Base-by-base conservation (phyloP, 1,140 invertebrate genomes). In the Orussus abietinus region DNA sequence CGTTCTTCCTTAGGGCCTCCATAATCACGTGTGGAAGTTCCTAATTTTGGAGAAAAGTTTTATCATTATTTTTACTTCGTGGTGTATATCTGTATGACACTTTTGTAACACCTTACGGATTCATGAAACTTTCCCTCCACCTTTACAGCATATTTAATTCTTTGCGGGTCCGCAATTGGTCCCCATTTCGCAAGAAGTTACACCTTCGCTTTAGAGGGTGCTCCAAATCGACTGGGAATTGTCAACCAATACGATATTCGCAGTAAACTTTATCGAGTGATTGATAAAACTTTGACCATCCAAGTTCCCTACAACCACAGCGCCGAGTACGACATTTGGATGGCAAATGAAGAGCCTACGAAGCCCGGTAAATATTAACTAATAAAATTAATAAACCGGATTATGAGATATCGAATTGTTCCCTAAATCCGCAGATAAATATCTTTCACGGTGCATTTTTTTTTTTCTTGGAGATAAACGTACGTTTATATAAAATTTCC, bases 81-180 rank as follows among this genome's bases (percentile, higher is more conserved):
- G n/a, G n/a, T n/a, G n/a, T n/a, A n/a, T n/a, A n/a, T n/a, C n/a
- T n/a, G n/a, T n/a, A n/a, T n/a, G n/a, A n/a, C n/a, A n/a, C n/a
- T n/a, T n/a, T n/a, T n/a, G n/a, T n/a, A n/a, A n/a, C n/a, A n/a
- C n/a, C n/a, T n/a, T n/a, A n/a, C n/a, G n/a, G n/a, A n/a, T n/a
- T n/a, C n/a, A n/a, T 1, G 34, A 36, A 10, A 51, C 28, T 37
- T 38, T 6, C 25, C 55, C 2, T 22, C 34, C 5, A 12, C 30
- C 5, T 26, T 42, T 25, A 46, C 29, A 47, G 59, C 52, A 1
- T 55, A 58, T 15, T 19, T 71, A 9, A 2, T 72, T 2, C 38
- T 71, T n/a, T 69, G 59, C 19, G 68, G 68, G 5, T 54, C 57
- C 15, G 49, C 57, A 12, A 32, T 50, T 5, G 56, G 53, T 14